A percentile compares a stretch with the other conserved stretches of the same genome.
phyloP scores from a whole-genome alignment of 2,113 vertebrate species.

The Ameiurus melas region DNA sequence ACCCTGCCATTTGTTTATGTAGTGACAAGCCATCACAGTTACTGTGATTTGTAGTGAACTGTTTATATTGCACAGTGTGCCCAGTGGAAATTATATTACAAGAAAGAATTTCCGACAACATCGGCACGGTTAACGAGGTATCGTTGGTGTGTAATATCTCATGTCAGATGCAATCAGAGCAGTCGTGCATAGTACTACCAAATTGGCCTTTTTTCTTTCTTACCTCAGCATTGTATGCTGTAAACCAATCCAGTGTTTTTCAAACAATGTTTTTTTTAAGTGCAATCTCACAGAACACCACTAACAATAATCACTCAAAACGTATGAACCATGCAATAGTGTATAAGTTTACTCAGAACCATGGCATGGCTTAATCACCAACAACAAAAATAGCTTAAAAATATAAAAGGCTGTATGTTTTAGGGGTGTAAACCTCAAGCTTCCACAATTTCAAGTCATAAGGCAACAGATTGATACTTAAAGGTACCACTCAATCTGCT shows the following conservation, averaged over 20 bases:
- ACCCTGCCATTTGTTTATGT: slow-evolving; percentile 52
- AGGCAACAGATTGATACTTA: not conserved
- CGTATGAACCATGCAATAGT: not conserved
- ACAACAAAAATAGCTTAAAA: not conserved
- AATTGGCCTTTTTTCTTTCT: not conserved
- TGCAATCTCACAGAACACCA: not conserved
- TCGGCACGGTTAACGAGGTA: not conserved
- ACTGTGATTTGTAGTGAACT: slow-evolving; percentile 52
- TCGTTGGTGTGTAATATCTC: slow-evolving; percentile 13
- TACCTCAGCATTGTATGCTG: not conserved
- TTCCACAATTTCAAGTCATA: slow-evolving; percentile 4
- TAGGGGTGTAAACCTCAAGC: not conserved
- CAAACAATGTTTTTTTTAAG: not conserved
- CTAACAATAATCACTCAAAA: not conserved
- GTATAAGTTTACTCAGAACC: not conserved
- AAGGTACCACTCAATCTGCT: not conserved
- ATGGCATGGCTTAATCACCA: not conserved
- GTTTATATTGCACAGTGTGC: slow-evolving; percentile 33
- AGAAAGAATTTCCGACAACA: not conserved
- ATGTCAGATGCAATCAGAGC: slow-evolving; percentile 29
- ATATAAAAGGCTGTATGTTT: not conserved
- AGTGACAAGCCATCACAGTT: slow-evolving; percentile 61
- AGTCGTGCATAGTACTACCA: not conserved
- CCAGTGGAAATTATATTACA: slow-evolving; percentile 17
- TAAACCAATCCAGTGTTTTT: not conserved